Conservation (phyloP, 2,797 vertebrate species). For the Syngnathus rostellatus region DNA sequence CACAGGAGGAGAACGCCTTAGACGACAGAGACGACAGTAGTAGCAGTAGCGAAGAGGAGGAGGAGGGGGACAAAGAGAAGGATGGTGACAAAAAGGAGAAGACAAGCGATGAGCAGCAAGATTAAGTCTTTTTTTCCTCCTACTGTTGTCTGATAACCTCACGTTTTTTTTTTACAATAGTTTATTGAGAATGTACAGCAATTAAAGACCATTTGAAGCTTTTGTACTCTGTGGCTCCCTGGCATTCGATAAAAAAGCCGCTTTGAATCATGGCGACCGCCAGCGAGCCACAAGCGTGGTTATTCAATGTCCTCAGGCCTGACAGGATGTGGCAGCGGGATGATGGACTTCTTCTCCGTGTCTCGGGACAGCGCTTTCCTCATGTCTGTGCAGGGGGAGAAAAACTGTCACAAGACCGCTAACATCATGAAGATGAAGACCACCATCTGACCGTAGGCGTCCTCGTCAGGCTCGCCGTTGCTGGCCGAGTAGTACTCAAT, state of each 20-base stretch:
- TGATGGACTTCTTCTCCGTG: slow-evolving; percentile 90
- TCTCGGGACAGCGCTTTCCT: slow-evolving; percentile 93
- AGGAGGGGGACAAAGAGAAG: slow-evolving; percentile 10
- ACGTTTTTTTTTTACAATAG: slow-evolving; percentile 9
- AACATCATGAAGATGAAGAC: too few species aligned
- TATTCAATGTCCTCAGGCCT: slow-evolving; percentile 95
- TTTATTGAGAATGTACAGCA: slow-evolving; percentile 24
- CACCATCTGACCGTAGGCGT: slow-evolving; percentile 81
- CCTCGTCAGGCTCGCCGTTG: slow-evolving; percentile 90
- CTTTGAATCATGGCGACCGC: background rate
- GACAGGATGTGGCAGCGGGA: slow-evolving; percentile 90
- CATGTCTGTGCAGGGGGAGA: slow-evolving; percentile 75
- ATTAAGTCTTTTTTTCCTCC: slow-evolving; percentile 24
- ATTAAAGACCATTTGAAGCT: background rate
- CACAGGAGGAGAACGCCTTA: slow-evolving; percentile 23
- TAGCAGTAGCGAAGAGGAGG: slow-evolving; percentile 24
- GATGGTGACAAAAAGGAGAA: slow-evolving; percentile 13
- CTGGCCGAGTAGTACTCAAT: slow-evolving; percentile 94
- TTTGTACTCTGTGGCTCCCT: slow-evolving; percentile 35
- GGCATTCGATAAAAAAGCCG: slow-evolving; percentile 3
- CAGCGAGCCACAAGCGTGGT: slow-evolving; percentile 68
- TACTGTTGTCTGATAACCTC: too few species aligned
- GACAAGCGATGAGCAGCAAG: slow-evolving; percentile 24
- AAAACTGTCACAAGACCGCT: background rate
- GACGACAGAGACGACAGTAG: slow-evolving; percentile 33